These are phyloP conservation scores for Mungos mungo DNA, from an alignment of 2,113 vertebrate species.

Conservation along the genomic window DNA sequence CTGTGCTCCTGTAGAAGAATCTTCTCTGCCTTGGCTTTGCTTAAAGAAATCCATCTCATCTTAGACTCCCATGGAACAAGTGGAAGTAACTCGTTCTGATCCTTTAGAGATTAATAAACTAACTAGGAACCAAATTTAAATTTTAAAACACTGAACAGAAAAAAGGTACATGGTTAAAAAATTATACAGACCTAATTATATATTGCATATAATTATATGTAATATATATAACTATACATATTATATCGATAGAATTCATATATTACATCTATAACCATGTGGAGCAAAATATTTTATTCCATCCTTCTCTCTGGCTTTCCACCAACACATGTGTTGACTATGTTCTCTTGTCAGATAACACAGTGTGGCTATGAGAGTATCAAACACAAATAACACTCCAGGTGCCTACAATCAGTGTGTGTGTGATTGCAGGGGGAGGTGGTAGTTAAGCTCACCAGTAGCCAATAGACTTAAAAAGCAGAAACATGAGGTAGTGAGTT, in stretches of 20 bases:
- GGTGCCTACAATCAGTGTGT: neutral
- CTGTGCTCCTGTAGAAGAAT: neutral
- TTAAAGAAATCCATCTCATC: neutral
- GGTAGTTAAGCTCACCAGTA: neutral
- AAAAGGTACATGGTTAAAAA: neutral
- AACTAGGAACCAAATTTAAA: neutral
- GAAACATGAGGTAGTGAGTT: neutral
- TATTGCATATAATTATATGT: neutral
- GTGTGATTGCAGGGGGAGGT: neutral
- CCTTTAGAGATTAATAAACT: neutral
- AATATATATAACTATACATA: neutral
- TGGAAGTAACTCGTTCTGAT: slow-evolving; percentile 31
- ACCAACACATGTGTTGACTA: neutral
- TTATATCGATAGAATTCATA: neutral
- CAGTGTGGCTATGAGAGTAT: neutral
- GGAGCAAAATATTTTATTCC: neutral
- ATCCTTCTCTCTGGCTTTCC: neutral
- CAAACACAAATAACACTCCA: neutral
- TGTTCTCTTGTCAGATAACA: neutral
- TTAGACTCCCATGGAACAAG: neutral
- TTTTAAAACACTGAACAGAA: neutral
- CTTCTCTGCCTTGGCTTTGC: neutral
- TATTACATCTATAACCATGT: neutral
- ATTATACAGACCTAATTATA: neutral
- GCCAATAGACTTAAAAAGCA: neutral